Evolutionary conservation across 2,888 invertebrate genomes (phyloP).

Genomic region (Epinotia demarniana): DNA sequence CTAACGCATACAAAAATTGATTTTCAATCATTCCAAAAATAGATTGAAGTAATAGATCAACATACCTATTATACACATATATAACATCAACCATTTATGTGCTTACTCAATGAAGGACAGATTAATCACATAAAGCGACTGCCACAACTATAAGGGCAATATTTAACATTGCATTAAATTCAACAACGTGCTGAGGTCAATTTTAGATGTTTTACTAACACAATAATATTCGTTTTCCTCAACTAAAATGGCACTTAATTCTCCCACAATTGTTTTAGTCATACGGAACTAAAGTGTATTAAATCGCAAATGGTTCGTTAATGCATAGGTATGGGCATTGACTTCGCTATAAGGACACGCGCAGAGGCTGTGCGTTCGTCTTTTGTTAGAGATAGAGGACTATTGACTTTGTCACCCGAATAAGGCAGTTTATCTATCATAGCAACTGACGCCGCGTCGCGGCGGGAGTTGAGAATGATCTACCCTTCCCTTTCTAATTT

Average conservation of each 20-base stretch:
- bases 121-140: not conserved
- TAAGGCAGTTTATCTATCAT: no score
- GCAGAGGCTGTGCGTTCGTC: not conserved
- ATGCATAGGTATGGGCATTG: constrained; percentile 41
- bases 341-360: constrained; percentile 23
- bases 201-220: constrained; percentile 34
- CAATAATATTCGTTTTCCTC: constrained; percentile 43
- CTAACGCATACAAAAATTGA: no score
- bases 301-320: constrained; percentile 43
- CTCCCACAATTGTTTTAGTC: constrained; percentile 43
- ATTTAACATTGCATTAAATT: constrained; percentile 39
- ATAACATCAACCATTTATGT: no score
- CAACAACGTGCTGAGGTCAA: constrained; percentile 35
- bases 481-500: no score
- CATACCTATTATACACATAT: not conserved
- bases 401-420: not conserved
- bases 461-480: no score
- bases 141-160: constrained; percentile 35
- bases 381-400: not conserved
- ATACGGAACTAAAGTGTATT: constrained; percentile 43
- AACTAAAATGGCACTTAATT: constrained; percentile 45
- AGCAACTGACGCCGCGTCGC: no score
- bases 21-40: not conserved
- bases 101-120: constrained; percentile 26
- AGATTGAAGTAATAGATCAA: not conserved